Conservation (phyloP, 2,888 invertebrate species). For the Habroteleia sp. region DNA sequence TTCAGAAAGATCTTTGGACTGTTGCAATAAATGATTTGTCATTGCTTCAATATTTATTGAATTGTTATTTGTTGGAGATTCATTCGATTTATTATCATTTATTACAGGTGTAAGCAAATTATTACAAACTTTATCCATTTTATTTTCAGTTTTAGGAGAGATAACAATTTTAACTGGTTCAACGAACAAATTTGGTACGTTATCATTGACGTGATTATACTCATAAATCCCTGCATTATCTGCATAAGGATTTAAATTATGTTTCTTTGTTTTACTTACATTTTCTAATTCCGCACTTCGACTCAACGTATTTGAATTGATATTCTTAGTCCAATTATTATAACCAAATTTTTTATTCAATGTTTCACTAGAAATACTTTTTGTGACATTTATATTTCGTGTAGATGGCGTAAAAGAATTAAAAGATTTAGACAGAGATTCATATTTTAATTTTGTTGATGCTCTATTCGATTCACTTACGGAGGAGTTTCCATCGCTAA, state of each 20-base stretch:
- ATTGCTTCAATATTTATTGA: neutral
- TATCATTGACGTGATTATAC: neutral
- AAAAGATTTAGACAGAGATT: slow-evolving; percentile 20
- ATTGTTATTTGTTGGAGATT: neutral
- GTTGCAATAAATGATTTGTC: slow-evolving; percentile 1
- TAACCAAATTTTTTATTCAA: slow-evolving; percentile 9
- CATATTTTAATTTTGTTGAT: neutral
- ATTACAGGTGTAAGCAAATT: neutral
- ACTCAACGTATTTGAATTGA: slow-evolving; percentile 12
- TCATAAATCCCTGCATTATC: neutral
- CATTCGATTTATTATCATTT: neutral
- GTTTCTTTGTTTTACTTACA: neutral
- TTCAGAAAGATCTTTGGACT: slow-evolving; percentile 2
- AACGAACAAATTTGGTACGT: neutral
- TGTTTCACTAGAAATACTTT: slow-evolving; percentile 46
- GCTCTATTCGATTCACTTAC: neutral
- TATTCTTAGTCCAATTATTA: slow-evolving; percentile 11
- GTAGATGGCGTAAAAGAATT: slow-evolving; percentile 30
- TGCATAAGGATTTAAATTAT: neutral
- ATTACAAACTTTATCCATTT: too few species aligned
- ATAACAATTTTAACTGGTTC: slow-evolving; percentile 58
- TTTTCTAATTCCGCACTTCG: slow-evolving; percentile 25
- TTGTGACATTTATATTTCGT: slow-evolving; percentile 7
- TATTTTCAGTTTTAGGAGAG: slow-evolving; percentile 37
- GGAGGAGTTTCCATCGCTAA: neutral